Evolutionary conservation across 2,888 invertebrate genomes (phyloP), one percentile per base, ranked within the genome.

Genomic region (Tridacna gigas): DNA sequence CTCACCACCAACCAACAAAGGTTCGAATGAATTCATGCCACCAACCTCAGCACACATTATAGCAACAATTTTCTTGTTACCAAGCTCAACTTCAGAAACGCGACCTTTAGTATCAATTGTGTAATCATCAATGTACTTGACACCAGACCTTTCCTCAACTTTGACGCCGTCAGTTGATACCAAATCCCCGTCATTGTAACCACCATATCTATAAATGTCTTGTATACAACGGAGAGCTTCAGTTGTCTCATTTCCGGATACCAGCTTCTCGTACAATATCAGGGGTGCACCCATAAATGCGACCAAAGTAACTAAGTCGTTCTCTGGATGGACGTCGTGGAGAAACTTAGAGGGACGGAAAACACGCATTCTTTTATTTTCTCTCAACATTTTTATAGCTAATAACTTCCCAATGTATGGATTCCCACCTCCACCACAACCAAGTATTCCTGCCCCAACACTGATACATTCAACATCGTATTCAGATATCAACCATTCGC

Each of bases 371-470:
- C 80, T 83, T 78, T 92, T 89, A 0, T 93, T 93, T 25, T 90
- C 82, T 37, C 79, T 80, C 0, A 93, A 63, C 11, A 87, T 80
- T 22, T 86, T 84, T 0, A 90, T 79, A 5, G 91, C 91, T 13
- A 90, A 56, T 15, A 93, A 66, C 73, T 90, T 87, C 15, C 91
- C 93, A 13, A 92, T 37, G 77, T 93, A 88, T 0, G 94, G 93
- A 77, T 86, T 92, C 9, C 93, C 94, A 11, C 94, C 94, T 0
- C 94, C 94, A 5, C 94, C 94, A 80, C 91, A 92, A 7, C 94
- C 94, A 13, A 94, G 83, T 45, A 94, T 93, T 0, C 93, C 94
- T 0, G 94, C 92, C 2, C 94, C 94, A 5, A 93, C 88, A 73
- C 89, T 89, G 20, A 94, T 89, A 67, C 93, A 94, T 78, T 94